A percentile compares a stretch with the other conserved stretches of the same genome.
Conservation (phyloP, 2,888 invertebrate genomes). For the Steinernema carpocapsae region DNA sequence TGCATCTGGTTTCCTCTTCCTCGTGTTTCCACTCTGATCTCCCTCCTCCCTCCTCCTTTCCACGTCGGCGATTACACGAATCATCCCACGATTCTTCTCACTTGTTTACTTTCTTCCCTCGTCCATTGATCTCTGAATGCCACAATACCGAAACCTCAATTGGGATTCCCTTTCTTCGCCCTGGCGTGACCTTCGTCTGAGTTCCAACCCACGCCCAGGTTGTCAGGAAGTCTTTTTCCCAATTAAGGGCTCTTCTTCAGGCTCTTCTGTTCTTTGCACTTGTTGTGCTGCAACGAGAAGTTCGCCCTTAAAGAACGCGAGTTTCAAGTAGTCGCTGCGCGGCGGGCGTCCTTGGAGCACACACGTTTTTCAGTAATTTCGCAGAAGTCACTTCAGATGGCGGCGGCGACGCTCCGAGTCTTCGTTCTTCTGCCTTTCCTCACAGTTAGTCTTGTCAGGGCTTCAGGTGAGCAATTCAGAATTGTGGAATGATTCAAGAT, state of each 20-base stretch:
- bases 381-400: conserved; percentile 18
- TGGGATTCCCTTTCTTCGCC: neutral
- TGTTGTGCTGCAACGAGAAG: neutral
- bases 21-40: neutral
- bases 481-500: too few species aligned
- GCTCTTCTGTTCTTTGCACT: too few species aligned
- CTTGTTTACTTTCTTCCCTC: neutral
- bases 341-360: conserved; percentile 9
- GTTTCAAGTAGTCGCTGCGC: conserved; percentile 29
- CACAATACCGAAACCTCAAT: neutral
- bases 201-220: neutral
- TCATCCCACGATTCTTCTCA: neutral
- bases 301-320: conserved; percentile 28
- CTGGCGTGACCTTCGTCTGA: neutral
- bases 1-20: neutral
- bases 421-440: too few species aligned
- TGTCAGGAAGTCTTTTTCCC: too few species aligned
- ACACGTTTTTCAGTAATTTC: conserved; percentile 22
- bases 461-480: too few species aligned
- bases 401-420: neutral
- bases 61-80: neutral
- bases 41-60: neutral
- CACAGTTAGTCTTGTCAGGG: too few species aligned
- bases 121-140: neutral
- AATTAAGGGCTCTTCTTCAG: too few species aligned